Evolutionary conservation across 2,113 vertebrate species (phyloP).

Genomic region (Pelmatolapia mariae): DNA sequence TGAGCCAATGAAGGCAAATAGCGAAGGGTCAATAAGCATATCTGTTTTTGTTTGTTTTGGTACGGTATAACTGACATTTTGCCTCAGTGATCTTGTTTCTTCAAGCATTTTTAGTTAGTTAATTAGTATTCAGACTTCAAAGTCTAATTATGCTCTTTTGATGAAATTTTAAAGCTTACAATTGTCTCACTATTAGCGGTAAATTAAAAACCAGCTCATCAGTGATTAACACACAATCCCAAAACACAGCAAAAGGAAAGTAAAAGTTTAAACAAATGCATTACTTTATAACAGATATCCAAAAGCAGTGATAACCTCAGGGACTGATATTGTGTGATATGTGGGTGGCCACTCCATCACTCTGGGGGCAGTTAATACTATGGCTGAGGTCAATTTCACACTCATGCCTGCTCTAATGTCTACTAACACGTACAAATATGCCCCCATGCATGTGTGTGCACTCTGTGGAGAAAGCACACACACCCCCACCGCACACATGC

Average conservation of each 20-base stretch:
- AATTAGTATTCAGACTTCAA: not conserved
- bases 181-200: not conserved
- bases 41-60: not conserved
- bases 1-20: not conserved
- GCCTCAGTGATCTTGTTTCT: not conserved
- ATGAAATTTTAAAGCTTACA: not conserved
- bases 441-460: not conserved
- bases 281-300: not conserved
- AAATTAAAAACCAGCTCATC: constrained; percentile 30
- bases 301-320: not conserved
- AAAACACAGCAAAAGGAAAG: not conserved
- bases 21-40: not conserved
- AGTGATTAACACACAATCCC: not conserved
- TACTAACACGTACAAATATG: constrained; percentile 14
- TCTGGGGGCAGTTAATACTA: constrained; percentile 51
- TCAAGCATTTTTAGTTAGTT: not conserved
- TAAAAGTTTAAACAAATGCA: not conserved
- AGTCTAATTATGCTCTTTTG: not conserved
- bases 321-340: not conserved
- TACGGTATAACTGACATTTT: not conserved
- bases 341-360: constrained; percentile 56
- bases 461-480: not conserved
- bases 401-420: constrained; percentile 42
- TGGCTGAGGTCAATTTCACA: constrained; percentile 69
- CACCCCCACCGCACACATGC: not conserved